These are phyloP conservation scores for Salminus brasiliensis DNA, from an alignment of 2,113 vertebrate species.

Conservation along the genomic window DNA sequence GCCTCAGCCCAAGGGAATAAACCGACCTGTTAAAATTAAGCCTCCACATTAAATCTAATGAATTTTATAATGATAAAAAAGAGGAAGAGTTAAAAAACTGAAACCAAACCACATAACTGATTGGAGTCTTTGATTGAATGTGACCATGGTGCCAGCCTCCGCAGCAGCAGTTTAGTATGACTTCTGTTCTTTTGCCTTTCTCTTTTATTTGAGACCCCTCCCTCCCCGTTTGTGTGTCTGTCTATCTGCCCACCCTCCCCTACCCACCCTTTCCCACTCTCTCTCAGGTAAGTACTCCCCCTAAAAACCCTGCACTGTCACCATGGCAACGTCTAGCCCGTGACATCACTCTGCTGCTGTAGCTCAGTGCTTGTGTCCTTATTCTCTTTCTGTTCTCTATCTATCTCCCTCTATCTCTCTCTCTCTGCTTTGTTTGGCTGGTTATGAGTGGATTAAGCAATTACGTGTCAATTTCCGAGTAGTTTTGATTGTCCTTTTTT, in stretches of 20 bases:
- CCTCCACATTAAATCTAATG: slow-evolving; percentile 40
- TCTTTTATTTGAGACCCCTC: slow-evolving; percentile 70
- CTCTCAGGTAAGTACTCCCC: slow-evolving; percentile 77
- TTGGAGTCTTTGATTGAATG: slow-evolving; percentile 67
- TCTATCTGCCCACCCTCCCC: slow-evolving; percentile 57
- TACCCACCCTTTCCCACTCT: slow-evolving; percentile 63
- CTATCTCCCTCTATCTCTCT: slow-evolving; percentile 54
- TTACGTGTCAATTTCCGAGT: slow-evolving; percentile 87
- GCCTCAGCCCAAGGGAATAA: slow-evolving; percentile 76
- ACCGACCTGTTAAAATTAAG: slow-evolving; percentile 34
- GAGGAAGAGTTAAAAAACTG: slow-evolving; percentile 66
- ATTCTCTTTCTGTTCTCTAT: slow-evolving; percentile 53
- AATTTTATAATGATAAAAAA: slow-evolving; percentile 50
- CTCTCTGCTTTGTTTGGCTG: slow-evolving; percentile 96
- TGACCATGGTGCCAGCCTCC: slow-evolving; percentile 67
- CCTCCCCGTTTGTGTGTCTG: slow-evolving; percentile 58
- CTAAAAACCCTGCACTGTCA: slow-evolving; percentile 85
- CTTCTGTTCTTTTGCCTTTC: slow-evolving; percentile 68
- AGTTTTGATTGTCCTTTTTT: slow-evolving; percentile 88
- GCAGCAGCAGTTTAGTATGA: slow-evolving; percentile 78
- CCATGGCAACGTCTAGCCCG: slow-evolving; percentile 89
- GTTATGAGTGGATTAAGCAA: slow-evolving; percentile 99
- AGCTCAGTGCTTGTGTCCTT: slow-evolving; percentile 97
- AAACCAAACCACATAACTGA: slow-evolving; percentile 77
- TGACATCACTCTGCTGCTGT: slow-evolving; percentile 95